A percentile compares a stretch with the other conserved stretches of the same genome.
Evolutionary conservation across 2,797 vertebrate genomes (phyloP).

Genomic region (Anguilla anguilla): DNA sequence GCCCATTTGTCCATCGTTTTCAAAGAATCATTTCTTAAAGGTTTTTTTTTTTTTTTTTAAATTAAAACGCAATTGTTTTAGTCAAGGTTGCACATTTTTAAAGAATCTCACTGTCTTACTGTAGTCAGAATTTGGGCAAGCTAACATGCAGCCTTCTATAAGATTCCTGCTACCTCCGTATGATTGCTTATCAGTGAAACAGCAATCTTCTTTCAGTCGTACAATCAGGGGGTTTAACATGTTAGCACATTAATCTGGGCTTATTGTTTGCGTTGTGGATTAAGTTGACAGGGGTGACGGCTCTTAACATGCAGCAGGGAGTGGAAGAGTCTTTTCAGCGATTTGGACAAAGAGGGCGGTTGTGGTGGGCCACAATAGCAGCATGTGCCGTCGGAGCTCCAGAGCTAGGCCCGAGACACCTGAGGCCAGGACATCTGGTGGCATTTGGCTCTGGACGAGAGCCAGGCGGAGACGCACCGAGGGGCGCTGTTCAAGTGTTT

Average conservation of each 20-base stretch:
- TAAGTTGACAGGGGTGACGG: constrained; percentile 1
- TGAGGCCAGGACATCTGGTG: constrained; percentile 70
- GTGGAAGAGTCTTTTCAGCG: constrained; percentile 59
- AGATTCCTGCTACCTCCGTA: background rate
- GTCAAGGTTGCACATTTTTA: background rate
- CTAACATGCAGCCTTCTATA: background rate
- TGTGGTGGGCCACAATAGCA: constrained; percentile 60
- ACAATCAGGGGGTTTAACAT: background rate
- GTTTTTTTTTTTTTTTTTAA: too few relatives aligned
- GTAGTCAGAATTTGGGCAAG: background rate
- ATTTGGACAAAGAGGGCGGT: constrained; percentile 70
- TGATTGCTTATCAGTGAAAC: background rate
- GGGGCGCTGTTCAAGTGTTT: background rate
- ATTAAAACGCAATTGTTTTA: background rate
- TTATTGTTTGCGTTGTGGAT: constrained; percentile 3
- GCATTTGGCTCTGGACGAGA: constrained; percentile 59
- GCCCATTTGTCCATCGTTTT: background rate
- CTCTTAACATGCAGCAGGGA: constrained; percentile 49
- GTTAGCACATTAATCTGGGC: background rate
- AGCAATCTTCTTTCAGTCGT: constrained; percentile 1
- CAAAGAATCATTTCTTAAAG: background rate
- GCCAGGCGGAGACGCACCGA: constrained; percentile 40
- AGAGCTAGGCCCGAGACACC: constrained; percentile 57
- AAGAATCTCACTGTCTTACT: background rate
- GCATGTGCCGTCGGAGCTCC: constrained; percentile 42